Percentiles rank a stretch among this genome's conserved stretches.
Conservation (phyloP, 2,797 vertebrate species). For the Chaetophractus vellerosus region DNA sequence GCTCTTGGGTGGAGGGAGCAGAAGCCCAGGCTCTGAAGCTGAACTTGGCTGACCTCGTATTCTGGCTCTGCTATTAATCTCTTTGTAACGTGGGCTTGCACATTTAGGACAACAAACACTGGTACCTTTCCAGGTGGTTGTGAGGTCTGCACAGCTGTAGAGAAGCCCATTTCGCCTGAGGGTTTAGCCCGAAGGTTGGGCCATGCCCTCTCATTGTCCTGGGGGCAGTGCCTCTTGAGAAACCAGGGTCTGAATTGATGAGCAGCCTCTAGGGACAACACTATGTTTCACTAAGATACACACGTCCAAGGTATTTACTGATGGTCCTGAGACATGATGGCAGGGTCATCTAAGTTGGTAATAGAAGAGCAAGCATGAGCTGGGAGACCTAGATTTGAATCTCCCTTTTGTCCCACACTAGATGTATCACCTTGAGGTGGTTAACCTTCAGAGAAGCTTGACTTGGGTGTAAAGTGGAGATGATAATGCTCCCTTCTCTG, state of each 20-base stretch:
- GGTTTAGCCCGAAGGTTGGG: not conserved
- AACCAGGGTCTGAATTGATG: not conserved
- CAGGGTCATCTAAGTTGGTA: too few species aligned
- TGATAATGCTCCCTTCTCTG: fast-evolving
- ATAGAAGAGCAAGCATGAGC: not conserved
- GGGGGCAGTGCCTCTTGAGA: not conserved
- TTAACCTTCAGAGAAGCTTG: not conserved
- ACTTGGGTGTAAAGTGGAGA: not conserved
- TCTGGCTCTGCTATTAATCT: not conserved
- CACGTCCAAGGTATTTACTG: fast-evolving
- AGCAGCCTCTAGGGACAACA: not conserved
- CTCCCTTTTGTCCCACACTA: not conserved
- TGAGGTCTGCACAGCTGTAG: not conserved
- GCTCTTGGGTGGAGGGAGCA: not conserved
- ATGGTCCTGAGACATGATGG: not conserved
- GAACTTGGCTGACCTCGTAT: not conserved
- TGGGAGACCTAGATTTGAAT: not conserved
- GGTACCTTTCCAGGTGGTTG: too few species aligned
- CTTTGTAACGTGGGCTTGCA: not conserved
- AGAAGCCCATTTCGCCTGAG: not conserved
- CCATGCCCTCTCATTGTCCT: not conserved
- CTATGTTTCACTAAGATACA: not conserved
- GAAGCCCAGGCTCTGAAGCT: not conserved
- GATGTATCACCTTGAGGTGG: not conserved
- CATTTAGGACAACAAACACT: not conserved